These are phyloP conservation scores for Fregata magnificens DNA, from an alignment of 2,113 vertebrate genomes.

Conservation along the genomic window DNA sequence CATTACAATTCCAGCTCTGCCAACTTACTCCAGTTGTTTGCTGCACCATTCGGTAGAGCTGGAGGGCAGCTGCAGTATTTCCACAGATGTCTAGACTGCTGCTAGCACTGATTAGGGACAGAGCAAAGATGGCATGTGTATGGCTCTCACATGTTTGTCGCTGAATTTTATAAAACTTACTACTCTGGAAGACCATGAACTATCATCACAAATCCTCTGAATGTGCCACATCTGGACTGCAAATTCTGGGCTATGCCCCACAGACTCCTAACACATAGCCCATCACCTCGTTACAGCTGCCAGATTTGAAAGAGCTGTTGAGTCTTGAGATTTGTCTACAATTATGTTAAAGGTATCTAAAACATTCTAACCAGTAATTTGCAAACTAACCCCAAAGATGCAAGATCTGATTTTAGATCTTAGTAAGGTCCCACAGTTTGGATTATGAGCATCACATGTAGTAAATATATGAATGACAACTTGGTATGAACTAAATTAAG, in stretches of 20 bases:
- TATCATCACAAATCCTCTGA: not conserved
- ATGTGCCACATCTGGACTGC: not conserved
- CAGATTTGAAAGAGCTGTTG: not conserved
- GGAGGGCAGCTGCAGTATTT: not conserved
- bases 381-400: not conserved
- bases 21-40: not conserved
- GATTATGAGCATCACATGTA: not conserved
- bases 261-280: not conserved
- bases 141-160: not conserved
- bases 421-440: not conserved
- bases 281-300: not conserved
- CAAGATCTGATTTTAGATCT: not conserved
- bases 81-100: not conserved
- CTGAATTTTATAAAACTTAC: not conserved
- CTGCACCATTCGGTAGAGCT: not conserved
- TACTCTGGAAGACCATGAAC: not conserved
- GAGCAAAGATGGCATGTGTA: not conserved
- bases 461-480: not conserved
- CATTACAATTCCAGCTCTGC: not conserved
- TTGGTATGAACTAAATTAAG: not conserved
- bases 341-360: not conserved
- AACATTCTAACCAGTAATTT: not conserved
- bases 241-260: not conserved
- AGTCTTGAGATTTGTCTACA: not conserved
- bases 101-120: not conserved